Conservation (phyloP, 2,888 invertebrate genomes). For the Dasysyrphus tricinctus region DNA sequence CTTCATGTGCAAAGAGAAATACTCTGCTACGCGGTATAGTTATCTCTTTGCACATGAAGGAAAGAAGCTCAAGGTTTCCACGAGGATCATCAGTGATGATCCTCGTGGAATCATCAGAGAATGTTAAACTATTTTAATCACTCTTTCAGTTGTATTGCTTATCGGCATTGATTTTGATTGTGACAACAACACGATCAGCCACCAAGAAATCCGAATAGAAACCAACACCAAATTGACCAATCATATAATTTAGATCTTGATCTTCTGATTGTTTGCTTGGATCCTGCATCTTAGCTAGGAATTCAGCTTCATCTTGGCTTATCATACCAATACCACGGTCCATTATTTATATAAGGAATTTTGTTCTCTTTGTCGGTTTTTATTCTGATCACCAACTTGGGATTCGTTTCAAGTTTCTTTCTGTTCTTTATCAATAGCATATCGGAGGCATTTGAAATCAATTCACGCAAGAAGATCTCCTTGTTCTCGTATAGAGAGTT, state of each 20-base stretch:
- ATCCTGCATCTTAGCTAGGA: slow-evolving; percentile 95
- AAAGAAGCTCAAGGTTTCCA: too few species aligned
- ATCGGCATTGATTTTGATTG: slow-evolving; percentile 97
- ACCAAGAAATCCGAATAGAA: too few species aligned
- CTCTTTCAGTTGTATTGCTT: slow-evolving; percentile 99
- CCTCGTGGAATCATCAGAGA: too few species aligned
- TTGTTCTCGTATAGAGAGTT: too few species aligned
- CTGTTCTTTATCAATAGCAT: too few species aligned
- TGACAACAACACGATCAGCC: slow-evolving; percentile 97
- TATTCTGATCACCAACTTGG: too few species aligned
- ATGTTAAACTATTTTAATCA: slow-evolving; percentile 94
- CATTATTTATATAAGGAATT: slow-evolving; percentile 95
- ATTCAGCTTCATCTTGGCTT: slow-evolving; percentile 96
- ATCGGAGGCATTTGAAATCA: too few species aligned
- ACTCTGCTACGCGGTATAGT: slow-evolving; percentile 95
- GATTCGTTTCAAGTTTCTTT: too few species aligned
- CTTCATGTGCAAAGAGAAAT: slow-evolving; percentile 94
- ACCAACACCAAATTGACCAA: slow-evolving; percentile 99
- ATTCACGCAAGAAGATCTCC: too few species aligned
- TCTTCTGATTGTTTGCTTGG: slow-evolving; percentile 82
- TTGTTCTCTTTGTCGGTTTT: slow-evolving; percentile 96
- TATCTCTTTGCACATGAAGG: too few species aligned
- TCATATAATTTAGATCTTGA: slow-evolving; percentile 97
- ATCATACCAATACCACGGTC: slow-evolving; percentile 99
- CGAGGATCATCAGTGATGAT: too few species aligned